These are phyloP conservation scores for Drosophila mojavensis DNA, from an alignment of 1,140 invertebrate genomes.

Conservation along the genomic window DNA sequence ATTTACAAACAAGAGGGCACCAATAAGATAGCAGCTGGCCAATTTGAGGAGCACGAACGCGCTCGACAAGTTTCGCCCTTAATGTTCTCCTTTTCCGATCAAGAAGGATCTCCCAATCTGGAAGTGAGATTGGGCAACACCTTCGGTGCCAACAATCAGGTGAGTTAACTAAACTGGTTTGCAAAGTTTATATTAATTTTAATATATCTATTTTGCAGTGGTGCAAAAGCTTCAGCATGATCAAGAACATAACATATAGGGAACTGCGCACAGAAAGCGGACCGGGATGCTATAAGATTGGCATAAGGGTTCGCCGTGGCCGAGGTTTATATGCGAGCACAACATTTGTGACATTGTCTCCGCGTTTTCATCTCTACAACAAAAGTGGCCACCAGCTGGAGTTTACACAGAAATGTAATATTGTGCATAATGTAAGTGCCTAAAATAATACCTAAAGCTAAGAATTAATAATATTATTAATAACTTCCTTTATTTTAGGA, in stretches of 20 bases:
- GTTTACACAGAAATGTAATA: constrained; percentile 93
- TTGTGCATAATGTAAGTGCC: constrained; percentile 85
- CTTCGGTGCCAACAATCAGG: constrained; percentile 68
- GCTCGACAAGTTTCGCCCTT: constrained; percentile 96
- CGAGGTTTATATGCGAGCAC: constrained; percentile 95
- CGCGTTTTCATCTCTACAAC: constrained; percentile 97
- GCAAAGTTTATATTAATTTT: neutral
- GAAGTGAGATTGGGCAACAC: constrained; percentile 81
- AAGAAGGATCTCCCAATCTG: constrained; percentile 88
- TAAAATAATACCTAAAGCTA: neutral
- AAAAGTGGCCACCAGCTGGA: constrained; percentile 92
- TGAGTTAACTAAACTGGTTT: constrained; percentile 17
- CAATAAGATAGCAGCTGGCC: constrained; percentile 92
- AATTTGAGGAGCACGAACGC: constrained; percentile 97
- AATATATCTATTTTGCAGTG: constrained; percentile 85
- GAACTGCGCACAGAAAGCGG: constrained; percentile 71
- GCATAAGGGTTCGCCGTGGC: constrained; percentile 94
- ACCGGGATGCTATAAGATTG: constrained; percentile 88
- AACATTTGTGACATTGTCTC: constrained; percentile 95
- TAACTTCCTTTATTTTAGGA: constrained; percentile 37
- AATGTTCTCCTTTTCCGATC: constrained; percentile 96
- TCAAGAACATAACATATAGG: constrained; percentile 72
- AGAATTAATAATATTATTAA: too few relatives aligned
- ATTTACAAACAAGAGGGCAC: constrained; percentile 96
- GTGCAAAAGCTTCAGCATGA: constrained; percentile 91